Evolutionary conservation across 92 coral and sea anemone species (phyloP), one percentile per base, ranked within the genome.

Genomic region (Zoanthus sansibaricus): DNA sequence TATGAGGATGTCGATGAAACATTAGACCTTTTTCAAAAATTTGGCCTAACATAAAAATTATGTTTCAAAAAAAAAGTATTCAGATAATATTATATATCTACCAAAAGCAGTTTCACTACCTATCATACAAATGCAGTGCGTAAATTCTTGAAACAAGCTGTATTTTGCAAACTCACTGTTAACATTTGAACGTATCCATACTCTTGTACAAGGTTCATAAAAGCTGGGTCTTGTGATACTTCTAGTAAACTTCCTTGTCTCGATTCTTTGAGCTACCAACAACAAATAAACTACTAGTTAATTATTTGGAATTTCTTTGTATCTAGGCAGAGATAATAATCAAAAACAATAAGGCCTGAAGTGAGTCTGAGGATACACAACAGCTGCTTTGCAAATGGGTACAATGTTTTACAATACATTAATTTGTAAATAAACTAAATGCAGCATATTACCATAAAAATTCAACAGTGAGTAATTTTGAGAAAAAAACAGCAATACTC

Each of bases 171-270:
- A 77, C 90, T 78, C 71, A 87, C 90, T 33, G 86, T 87, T 45
- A 87, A 12, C 25, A 45, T 68, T 55, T 78, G 86, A 78, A 62
- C 82, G 7, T 87, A 86, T 17, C 90, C 90, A 67, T 78, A 87
- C 79, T 87, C 90, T 70, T 87, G 86, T n/a, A 87, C 15, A 14
- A 78, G 86, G 84, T 75, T 61, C 21, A 62, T 77, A 71, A 87
- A 87, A 56, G 83, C 72, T 42, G 90, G 86, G 48, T 87, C 86
- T 49, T 45, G 66, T 9, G 90, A 79, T 71, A 87, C 77, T 51
- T 77, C 90, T 52, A 21, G 62, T 21, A 77, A 56, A 77, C 68
- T 31, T 68, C 83, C 83, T 77, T 68, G 68, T 33, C 13, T 62
- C 2, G 83, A 56, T 62, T 77, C 83, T 77, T 77, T 77, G 68